A percentile compares a stretch with the other conserved stretches of the same genome.
Evolutionary conservation across 2,888 invertebrate genomes (phyloP).

Genomic region (Thymelicus acteon): DNA sequence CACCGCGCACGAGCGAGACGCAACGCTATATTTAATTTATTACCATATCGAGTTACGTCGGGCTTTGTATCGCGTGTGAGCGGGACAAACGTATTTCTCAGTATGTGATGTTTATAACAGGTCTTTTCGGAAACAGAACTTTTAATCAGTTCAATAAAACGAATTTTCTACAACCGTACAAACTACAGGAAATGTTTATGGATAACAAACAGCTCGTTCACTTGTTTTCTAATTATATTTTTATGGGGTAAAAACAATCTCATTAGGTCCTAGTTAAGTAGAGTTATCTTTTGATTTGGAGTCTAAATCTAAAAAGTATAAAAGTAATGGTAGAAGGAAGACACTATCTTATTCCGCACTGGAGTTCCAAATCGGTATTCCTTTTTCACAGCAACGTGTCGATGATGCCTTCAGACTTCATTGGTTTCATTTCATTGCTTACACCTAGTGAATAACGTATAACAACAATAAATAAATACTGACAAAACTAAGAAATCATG

Average conservation of each 20-base stretch:
- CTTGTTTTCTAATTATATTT: constrained; percentile 8
- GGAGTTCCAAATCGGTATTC: too few relatives aligned
- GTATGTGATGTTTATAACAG: constrained; percentile 50
- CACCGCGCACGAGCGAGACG: constrained; percentile 51
- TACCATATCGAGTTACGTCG: constrained; percentile 75
- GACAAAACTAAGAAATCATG: background rate
- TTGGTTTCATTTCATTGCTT: too few relatives aligned
- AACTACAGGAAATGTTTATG: constrained; percentile 33
- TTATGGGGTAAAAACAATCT: background rate
- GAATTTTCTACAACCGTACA: constrained; percentile 34
- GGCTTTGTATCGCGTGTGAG: constrained; percentile 60
- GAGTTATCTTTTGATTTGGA: background rate
- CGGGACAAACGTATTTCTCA: constrained; percentile 61
- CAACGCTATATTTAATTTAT: constrained; percentile 73
- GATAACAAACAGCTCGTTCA: constrained; percentile 20
- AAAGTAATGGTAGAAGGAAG: too few relatives aligned
- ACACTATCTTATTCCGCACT: too few relatives aligned
- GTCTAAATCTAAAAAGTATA: too few relatives aligned
- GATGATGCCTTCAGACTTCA: too few relatives aligned
- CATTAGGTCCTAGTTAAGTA: constrained; percentile 1
- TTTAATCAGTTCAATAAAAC: constrained; percentile 45
- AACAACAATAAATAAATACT: background rate
- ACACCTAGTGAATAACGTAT: too few relatives aligned
- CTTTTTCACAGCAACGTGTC: too few relatives aligned
- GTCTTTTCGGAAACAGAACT: constrained; percentile 43